Evolutionary conservation across 2,888 invertebrate species (phyloP).

Genomic region (Brachynemurus nebulosus): DNA sequence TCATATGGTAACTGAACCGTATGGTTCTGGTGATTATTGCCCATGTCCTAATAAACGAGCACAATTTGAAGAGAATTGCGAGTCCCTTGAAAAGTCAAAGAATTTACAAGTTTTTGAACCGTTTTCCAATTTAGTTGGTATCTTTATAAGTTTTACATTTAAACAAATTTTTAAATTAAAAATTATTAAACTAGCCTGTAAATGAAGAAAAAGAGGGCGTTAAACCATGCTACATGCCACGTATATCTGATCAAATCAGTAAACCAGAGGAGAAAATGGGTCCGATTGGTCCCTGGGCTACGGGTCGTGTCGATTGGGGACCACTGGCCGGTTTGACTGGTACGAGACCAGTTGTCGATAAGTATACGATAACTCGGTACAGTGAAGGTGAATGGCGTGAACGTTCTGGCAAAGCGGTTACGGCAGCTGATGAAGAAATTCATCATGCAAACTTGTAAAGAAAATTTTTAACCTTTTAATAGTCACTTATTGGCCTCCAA

Average conservation of each 20-base stretch:
- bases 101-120: too few species aligned
- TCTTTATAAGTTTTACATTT: not conserved
- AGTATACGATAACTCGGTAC: slow-evolving; percentile 58
- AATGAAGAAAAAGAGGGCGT: too few species aligned
- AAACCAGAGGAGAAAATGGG: slow-evolving; percentile 30
- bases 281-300: slow-evolving; percentile 49
- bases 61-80: too few species aligned
- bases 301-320: slow-evolving; percentile 61
- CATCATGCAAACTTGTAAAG: slow-evolving; percentile 27
- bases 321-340: slow-evolving; percentile 56
- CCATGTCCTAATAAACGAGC: too few species aligned
- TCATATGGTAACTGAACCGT: not conserved
- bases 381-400: slow-evolving; percentile 61
- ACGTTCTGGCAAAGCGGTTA: slow-evolving; percentile 40
- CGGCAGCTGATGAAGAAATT: slow-evolving; percentile 29
- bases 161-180: not conserved
- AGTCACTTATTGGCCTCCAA: not conserved
- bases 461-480: not conserved
- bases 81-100: too few species aligned
- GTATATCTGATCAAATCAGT: slow-evolving; percentile 36
- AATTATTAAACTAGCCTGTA: too few species aligned
- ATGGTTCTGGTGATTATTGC: not conserved
- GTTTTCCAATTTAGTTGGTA: not conserved
- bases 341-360: slow-evolving; percentile 58
- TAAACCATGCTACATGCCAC: slow-evolving; percentile 43